These are phyloP conservation scores for Endomychus coccineus DNA, from an alignment of 2,888 invertebrate genomes.

Conservation along the genomic window DNA sequence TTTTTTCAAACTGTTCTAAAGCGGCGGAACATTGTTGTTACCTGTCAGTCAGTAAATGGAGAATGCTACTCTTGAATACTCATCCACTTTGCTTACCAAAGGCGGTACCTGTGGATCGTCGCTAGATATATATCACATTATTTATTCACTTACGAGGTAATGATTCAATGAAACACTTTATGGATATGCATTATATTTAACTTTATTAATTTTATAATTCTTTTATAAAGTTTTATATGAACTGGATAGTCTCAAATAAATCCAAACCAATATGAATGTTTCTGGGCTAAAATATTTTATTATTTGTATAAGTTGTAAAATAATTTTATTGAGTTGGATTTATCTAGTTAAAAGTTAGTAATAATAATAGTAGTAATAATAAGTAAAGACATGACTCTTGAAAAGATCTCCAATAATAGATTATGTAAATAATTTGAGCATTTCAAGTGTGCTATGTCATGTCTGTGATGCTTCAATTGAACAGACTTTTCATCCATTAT, in stretches of 20 bases:
- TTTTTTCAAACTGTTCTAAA: no score
- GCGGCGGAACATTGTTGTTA: no score
- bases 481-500: conserved; percentile 26
- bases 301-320: conserved; percentile 15
- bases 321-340: conserved; percentile 34
- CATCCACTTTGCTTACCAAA: no score
- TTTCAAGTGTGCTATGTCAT: conserved; percentile 33
- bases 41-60: no score
- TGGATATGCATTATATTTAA: conserved; percentile 45
- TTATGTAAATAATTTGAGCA: conserved; percentile 38
- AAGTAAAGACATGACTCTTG: conserved; percentile 36
- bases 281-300: conserved; percentile 14
- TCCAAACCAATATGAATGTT: conserved; percentile 33
- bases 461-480: conserved; percentile 26
- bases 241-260: conserved; percentile 42
- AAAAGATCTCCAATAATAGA: conserved; percentile 32
- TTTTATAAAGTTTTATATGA: conserved; percentile 47
- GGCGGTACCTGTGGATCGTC: no score
- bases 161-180: conserved; percentile 18
- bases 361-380: conserved; percentile 30
- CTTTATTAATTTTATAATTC: conserved; percentile 47
- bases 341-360: conserved; percentile 37
- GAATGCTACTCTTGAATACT: no score
- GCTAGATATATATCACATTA: no score
- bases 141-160: no score